A percentile compares a stretch with the other conserved stretches of the same genome.
phyloP scores from a whole-genome alignment of 2,113 vertebrate genomes.

The Heptranchias perlo region DNA sequence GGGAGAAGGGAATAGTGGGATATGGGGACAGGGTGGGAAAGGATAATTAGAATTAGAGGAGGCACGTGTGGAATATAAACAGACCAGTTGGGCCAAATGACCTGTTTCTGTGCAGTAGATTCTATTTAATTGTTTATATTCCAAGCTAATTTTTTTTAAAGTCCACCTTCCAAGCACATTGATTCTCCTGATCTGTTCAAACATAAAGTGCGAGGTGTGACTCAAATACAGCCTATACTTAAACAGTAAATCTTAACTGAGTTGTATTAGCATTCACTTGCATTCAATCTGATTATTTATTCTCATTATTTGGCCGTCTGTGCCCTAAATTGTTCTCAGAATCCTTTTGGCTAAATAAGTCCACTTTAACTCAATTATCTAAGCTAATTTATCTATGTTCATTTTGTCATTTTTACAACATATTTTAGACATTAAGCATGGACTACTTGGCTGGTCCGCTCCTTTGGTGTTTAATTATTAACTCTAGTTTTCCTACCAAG shows the following conservation, averaged over 20 bases:
- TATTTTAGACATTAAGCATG: neutral
- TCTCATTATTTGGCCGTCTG: constrained; percentile 4
- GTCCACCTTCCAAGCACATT: neutral
- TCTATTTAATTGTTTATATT: neutral
- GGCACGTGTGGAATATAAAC: neutral
- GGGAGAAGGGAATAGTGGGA: too few species aligned
- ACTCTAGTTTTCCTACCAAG: neutral
- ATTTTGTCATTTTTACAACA: neutral
- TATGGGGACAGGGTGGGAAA: neutral
- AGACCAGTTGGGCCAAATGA: neutral
- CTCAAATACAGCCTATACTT: neutral
- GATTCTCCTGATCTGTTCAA: neutral
- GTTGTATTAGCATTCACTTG: neutral
- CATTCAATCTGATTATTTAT: neutral
- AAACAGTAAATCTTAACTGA: neutral
- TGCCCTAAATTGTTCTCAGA: neutral
- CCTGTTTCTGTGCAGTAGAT: neutral
- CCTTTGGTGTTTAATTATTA: neutral
- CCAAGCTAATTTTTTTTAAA: neutral
- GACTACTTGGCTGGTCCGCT: neutral
- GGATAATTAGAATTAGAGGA: neutral
- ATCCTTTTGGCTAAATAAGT: neutral
- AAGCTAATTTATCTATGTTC: neutral
- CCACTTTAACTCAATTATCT: neutral
- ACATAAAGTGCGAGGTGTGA: neutral